Base-by-base conservation (phyloP, 2,113 vertebrate genomes). In the Cricetomys ansorgei region DNA sequence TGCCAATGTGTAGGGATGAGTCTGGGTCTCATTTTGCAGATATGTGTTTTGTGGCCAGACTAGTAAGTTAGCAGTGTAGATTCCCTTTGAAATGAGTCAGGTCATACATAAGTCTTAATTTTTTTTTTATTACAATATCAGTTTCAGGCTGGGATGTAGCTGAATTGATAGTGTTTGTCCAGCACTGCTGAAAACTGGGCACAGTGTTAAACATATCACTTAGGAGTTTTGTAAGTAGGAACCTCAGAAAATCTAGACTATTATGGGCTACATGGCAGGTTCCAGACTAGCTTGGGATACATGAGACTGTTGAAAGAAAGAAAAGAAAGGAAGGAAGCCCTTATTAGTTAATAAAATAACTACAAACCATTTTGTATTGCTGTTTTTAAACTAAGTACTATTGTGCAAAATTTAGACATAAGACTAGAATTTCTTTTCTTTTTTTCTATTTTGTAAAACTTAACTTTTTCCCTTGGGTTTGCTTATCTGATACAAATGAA, bases 11-110 rank as follows among this genome's bases (percentile, higher is more conserved):
- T n/a, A n/a, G 25, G 19, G 12, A 16, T 2, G 6, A 1, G 10
- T 53, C 27, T 53, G 50, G 10, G 62, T 77, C 23, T 89, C 88
- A n/a, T 81, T 87, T n/a, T 86, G 53, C 48, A 13, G 62, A 15
- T 45, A 23, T 76, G 59, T n/a, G 15, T 80, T 76, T 8, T 84
- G 1, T 89, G 13, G 15, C 3, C 53, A 40, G 8, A 48, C 55
- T 69, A 92, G 25, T 64, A 4, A 75, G 40, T 83, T 62, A 88
- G 21, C 16, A 53, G 34, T 55, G 34, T 75, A 75, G 76, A 40
- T 89, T 91, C 27, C 70, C 2, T 90, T 80, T 84, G 43, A 83
- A 96, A 88, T 85, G 53, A 87, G 77, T 43, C 43, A 64, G 17
- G n/a, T 29, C n/a, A 62, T 62, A 83, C 23, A 62, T 80, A 80